A percentile compares a stretch with the other conserved stretches of the same genome.
Conservation (phyloP, 2,113 vertebrate genomes). For the Glaucomys volans region DNA sequence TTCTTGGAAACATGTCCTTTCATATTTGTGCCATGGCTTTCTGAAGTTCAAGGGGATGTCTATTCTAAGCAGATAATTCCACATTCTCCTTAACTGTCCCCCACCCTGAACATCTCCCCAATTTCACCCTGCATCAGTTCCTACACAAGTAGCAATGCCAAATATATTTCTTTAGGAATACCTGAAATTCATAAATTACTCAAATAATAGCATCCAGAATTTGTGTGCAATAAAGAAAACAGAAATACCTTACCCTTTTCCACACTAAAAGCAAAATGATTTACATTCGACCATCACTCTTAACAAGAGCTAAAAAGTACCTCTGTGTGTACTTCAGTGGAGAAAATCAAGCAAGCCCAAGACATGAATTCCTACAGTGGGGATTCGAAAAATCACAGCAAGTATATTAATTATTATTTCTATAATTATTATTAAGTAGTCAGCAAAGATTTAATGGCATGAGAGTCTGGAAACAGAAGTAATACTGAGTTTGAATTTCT, state of each 20-base stretch:
- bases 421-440: background rate
- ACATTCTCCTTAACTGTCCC: background rate
- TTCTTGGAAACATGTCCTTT: background rate
- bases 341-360: no score
- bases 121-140: rapidly evolving
- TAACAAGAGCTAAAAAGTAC: background rate
- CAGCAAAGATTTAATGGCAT: background rate
- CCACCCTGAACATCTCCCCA: background rate
- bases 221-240: background rate
- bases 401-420: background rate
- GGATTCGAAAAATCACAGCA: background rate
- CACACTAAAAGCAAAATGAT: background rate
- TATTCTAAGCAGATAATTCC: background rate
- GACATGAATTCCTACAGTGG: background rate
- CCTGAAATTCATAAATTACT: background rate
- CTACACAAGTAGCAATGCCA: background rate
- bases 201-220: background rate
- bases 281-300: background rate
- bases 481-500: background rate
- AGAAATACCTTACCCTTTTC: background rate
- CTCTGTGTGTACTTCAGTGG: no score
- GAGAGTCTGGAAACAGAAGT: background rate
- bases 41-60: background rate
- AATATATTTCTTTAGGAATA: background rate
- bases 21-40: background rate